phyloP scores from a whole-genome alignment of 2,113 vertebrate species.

The Sinosuthora webbiana region DNA sequence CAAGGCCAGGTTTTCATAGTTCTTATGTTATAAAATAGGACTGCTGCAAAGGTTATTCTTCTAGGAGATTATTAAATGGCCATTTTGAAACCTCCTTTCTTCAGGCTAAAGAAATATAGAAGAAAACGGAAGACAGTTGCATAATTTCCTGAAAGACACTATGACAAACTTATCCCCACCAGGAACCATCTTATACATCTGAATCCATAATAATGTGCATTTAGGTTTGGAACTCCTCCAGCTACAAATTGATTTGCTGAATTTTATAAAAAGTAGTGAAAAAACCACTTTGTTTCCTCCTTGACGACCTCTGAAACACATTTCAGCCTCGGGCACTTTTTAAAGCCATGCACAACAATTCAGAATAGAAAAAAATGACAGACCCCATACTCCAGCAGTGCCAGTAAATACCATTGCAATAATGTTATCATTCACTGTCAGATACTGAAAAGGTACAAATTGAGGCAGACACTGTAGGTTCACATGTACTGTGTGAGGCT shows the following conservation, averaged over 20 bases:
- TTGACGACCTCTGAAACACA: constrained; percentile 14
- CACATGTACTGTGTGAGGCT: neutral
- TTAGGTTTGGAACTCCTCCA: constrained; percentile 52
- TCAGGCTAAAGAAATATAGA: neutral
- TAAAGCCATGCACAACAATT: constrained; percentile 27
- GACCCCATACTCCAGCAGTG: constrained; percentile 38
- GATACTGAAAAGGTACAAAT: constrained; percentile 53
- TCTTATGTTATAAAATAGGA: constrained; percentile 12
- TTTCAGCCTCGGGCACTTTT: constrained; percentile 21
- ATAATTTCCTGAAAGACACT: constrained; percentile 8
- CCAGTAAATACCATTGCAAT: constrained; percentile 49
- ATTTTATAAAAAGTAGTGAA: neutral
- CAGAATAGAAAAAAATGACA: constrained; percentile 35
- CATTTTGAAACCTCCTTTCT: constrained; percentile 29
- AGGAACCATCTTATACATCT: neutral
- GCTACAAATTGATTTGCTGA: neutral
- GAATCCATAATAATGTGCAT: neutral
- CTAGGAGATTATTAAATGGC: constrained; percentile 21
- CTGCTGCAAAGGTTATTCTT: constrained; percentile 33
- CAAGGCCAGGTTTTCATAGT: constrained; percentile 40
- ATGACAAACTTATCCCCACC: constrained; percentile 5
- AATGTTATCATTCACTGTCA: constrained; percentile 64
- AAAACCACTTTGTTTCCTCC: neutral
- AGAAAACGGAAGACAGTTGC: neutral
- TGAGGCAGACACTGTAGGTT: constrained; percentile 25